Percentiles rank a stretch among this genome's conserved stretches.
Conservation (phyloP, 1,140 invertebrate species). For the Macrosteles quadrilineatus region DNA sequence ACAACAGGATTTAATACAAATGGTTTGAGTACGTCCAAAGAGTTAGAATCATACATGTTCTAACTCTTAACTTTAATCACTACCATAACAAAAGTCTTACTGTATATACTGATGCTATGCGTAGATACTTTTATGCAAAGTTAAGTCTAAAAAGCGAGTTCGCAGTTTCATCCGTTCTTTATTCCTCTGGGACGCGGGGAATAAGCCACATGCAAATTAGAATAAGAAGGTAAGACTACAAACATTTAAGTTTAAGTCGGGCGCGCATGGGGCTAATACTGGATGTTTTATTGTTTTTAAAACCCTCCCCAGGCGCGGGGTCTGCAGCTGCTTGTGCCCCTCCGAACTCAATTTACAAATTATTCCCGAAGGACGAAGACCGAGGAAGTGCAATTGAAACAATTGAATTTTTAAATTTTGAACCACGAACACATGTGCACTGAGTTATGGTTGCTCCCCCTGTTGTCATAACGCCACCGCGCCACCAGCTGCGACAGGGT, state of each 20-base stretch:
- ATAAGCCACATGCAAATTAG: no score
- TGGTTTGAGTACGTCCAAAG: no score
- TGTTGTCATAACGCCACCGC: conserved; percentile 23
- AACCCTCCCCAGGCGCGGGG: conserved; percentile 17
- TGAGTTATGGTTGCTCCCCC: conserved; percentile 19
- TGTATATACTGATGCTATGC: no score
- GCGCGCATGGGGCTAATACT: conserved; percentile 11
- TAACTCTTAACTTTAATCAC: no score
- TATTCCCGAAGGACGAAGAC: conserved; percentile 27
- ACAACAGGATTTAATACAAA: no score
- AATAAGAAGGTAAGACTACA: no score
- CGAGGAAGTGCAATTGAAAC: conserved; percentile 29
- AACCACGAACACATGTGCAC: conserved; percentile 18
- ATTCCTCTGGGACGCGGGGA: no score
- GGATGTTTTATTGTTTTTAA: conserved; percentile 28
- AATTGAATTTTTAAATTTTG: conserved; percentile 31
- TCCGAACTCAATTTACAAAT: conserved; percentile 24
- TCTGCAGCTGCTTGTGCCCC: conserved; percentile 2
- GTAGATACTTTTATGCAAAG: no score
- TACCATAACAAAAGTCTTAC: no score
- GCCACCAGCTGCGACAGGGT: background rate
- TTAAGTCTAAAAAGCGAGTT: no score
- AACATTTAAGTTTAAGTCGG: background rate
- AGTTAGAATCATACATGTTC: no score
- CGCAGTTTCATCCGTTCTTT: no score